phyloP scores from a whole-genome alignment of 1,140 invertebrate species.

The Drosophila equinoxialis region DNA sequence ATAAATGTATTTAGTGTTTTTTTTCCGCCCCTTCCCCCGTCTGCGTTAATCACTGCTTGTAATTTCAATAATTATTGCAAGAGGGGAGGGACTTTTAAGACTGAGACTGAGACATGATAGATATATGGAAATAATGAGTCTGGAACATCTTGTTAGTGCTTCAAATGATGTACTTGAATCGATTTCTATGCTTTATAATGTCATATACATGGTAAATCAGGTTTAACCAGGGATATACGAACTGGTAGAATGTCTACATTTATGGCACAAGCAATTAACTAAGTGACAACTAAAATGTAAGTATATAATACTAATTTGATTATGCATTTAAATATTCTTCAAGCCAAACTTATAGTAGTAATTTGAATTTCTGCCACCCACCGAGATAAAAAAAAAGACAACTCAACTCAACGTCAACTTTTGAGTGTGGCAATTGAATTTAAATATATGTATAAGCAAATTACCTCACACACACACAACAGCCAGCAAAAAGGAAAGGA shows the following conservation, averaged over 20 bases:
- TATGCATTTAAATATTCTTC: slow-evolving; percentile 22
- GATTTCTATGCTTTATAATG: no score
- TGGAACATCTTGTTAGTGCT: background rate
- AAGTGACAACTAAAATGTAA: slow-evolving; percentile 6
- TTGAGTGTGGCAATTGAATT: slow-evolving; percentile 70
- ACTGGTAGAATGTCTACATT: background rate
- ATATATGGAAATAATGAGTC: background rate
- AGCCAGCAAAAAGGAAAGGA: slow-evolving; percentile 27
- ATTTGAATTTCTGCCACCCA: slow-evolving; percentile 48
- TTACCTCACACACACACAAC: slow-evolving; percentile 29
- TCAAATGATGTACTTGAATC: no score
- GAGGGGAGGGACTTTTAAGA: background rate
- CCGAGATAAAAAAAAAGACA: slow-evolving; percentile 9
- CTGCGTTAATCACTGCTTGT: slow-evolving; percentile 54
- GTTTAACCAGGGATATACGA: background rate
- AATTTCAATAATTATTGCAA: slow-evolving; percentile 35
- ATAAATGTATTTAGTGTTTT: slow-evolving; percentile 48
- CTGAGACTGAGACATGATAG: no score
- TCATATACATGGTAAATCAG: no score
- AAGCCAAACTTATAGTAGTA: background rate
- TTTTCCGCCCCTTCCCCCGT: no score
- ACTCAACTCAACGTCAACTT: slow-evolving; percentile 25
- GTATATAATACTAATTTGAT: background rate
- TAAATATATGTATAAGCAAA: slow-evolving; percentile 74
- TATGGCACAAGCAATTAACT: background rate